These are phyloP conservation scores for Acrocephalus scirpaceus DNA, from an alignment of 2,797 vertebrate species.

Conservation along the genomic window DNA sequence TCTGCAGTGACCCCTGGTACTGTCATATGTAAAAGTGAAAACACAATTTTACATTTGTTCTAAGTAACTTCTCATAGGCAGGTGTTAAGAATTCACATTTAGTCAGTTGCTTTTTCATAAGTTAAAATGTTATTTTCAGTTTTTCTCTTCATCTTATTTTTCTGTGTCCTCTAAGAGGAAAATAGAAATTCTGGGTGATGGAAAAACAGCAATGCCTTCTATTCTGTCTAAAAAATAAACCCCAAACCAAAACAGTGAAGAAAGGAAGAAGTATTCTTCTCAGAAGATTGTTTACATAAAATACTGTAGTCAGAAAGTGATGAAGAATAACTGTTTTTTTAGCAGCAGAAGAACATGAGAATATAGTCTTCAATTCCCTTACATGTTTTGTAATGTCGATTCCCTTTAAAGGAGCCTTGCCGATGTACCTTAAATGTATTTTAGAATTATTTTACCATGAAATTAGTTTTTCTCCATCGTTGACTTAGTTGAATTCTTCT, in stretches of 20 bases:
- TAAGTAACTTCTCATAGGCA: not conserved
- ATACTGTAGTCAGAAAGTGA: slow-evolving; percentile 24
- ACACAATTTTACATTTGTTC: not conserved
- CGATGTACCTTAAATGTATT: slow-evolving; percentile 81
- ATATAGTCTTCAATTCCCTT: slow-evolving; percentile 71
- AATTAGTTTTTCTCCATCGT: slow-evolving; percentile 85
- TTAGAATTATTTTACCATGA: slow-evolving; percentile 87
- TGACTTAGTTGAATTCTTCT: slow-evolving; percentile 78
- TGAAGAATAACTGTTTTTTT: slow-evolving; percentile 72
- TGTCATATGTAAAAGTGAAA: not conserved
- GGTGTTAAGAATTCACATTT: not conserved
- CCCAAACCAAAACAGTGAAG: not conserved
- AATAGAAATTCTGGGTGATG: slow-evolving; percentile 31
- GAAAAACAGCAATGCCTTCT: slow-evolving; percentile 48
- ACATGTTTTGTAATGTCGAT: slow-evolving; percentile 79
- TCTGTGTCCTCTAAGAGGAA: not conserved
- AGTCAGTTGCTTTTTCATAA: not conserved
- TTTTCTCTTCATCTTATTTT: slow-evolving; percentile 26
- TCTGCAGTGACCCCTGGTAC: not conserved
- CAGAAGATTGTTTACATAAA: slow-evolving; percentile 70
- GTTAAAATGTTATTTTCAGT: not conserved
- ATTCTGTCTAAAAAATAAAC: slow-evolving; percentile 22
- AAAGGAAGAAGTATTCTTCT: slow-evolving; percentile 24
- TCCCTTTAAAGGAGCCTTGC: slow-evolving; percentile 77
- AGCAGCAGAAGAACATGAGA: slow-evolving; percentile 69